phyloP scores from a whole-genome alignment of 1,140 invertebrate species.

The Ceratina japonica region DNA sequence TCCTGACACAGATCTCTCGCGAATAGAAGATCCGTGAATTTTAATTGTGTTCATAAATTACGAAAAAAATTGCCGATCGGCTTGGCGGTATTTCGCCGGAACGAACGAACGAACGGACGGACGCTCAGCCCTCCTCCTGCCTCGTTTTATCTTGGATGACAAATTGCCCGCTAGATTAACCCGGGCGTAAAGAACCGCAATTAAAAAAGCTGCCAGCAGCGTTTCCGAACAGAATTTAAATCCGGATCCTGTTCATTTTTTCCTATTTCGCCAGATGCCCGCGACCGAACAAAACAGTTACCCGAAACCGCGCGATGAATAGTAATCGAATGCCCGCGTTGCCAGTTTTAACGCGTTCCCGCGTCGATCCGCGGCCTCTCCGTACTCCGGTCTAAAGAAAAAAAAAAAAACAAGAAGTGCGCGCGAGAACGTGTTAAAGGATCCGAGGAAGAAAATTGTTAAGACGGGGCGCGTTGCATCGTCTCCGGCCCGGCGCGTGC shows the following conservation, averaged over 20 bases:
- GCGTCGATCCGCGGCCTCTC: too few species aligned
- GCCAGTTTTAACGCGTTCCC: background rate
- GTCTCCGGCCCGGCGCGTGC: background rate
- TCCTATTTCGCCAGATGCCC: too few species aligned
- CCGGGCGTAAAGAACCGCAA: background rate
- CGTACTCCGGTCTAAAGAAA: too few species aligned
- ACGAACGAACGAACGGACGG: background rate
- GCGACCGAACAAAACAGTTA: background rate
- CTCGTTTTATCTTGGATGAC: background rate
- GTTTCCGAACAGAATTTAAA: conserved; percentile 8
- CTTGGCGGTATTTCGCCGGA: background rate
- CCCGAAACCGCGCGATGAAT: background rate
- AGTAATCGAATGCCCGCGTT: background rate
- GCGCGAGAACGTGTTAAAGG: background rate
- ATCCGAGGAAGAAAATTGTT: background rate
- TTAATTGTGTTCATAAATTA: conserved; percentile 44
- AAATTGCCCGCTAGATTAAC: conserved; percentile 2
- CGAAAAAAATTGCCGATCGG: conserved; percentile 29
- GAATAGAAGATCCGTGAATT: conserved; percentile 32
- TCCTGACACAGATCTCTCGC: conserved; percentile 40
- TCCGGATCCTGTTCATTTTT: background rate
- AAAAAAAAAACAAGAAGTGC: background rate
- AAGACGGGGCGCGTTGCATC: background rate
- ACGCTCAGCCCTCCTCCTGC: background rate
- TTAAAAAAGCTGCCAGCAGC: conserved; percentile 23